Conservation (phyloP, 2,113 vertebrate genomes). For the Chinchilla lanigera region DNA sequence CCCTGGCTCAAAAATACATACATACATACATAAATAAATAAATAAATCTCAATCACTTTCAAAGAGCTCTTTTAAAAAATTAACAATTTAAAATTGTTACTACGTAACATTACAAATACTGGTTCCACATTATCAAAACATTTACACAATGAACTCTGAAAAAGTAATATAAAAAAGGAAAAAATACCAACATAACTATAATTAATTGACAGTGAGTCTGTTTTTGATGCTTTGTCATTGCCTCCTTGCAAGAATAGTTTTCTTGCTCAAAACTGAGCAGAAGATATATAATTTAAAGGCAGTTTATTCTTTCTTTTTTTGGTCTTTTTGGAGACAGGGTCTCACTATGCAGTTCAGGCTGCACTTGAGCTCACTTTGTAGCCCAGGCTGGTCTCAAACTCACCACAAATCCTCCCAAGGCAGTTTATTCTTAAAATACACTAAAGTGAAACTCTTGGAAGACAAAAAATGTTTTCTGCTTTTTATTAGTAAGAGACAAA, state of each 20-base stretch:
- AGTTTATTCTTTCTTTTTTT: slow-evolving; percentile 66
- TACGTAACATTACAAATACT: background rate
- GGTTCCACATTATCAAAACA: slow-evolving; percentile 12
- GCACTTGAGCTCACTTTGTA: too few species aligned
- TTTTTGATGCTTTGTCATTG: slow-evolving; percentile 41
- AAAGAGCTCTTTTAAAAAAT: background rate
- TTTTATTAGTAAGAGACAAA: slow-evolving; percentile 2
- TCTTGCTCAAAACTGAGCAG: slow-evolving; percentile 42
- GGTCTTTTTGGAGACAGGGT: too few species aligned
- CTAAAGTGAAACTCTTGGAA: slow-evolving; percentile 41
- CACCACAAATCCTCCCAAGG: too few species aligned
- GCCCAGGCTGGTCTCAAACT: too few species aligned
- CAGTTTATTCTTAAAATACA: slow-evolving; percentile 60
- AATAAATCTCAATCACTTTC: slow-evolving; percentile 48
- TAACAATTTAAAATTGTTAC: slow-evolving; percentile 17
- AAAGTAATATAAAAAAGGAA: background rate
- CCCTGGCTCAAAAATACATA: too few species aligned
- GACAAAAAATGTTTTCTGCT: background rate
- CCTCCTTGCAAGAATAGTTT: background rate
- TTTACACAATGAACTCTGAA: slow-evolving; percentile 13
- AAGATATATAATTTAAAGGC: slow-evolving; percentile 21
- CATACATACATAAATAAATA: too few species aligned
- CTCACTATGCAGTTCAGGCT: too few species aligned
- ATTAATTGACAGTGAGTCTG: slow-evolving; percentile 2
- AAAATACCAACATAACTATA: background rate